Percentiles rank a stretch among this genome's conserved stretches.
Conservation (phyloP, 2,113 vertebrate genomes). For the Raja brachyura region DNA sequence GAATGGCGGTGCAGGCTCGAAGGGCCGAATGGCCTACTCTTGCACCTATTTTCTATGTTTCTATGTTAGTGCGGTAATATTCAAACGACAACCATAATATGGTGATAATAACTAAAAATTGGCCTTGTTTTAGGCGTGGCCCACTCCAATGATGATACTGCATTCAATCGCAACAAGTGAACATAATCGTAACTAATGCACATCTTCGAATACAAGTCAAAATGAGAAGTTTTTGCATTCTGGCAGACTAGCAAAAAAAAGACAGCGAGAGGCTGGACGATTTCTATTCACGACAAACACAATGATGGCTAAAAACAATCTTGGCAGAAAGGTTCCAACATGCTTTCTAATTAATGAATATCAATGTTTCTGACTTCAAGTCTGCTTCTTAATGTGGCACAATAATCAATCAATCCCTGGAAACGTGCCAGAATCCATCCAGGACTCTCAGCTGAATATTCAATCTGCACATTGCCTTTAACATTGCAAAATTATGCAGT, state of each 20-base stretch:
- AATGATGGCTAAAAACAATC: slow-evolving; percentile 26
- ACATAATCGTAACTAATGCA: background rate
- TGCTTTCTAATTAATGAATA: slow-evolving; percentile 36
- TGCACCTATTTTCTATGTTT: no score
- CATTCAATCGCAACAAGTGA: background rate
- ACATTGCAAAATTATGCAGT: slow-evolving; percentile 14
- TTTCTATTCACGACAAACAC: background rate
- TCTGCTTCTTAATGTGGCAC: slow-evolving; percentile 25
- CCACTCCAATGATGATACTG: background rate
- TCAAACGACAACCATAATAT: no score
- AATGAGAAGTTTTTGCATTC: background rate
- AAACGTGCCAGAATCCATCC: slow-evolving; percentile 19
- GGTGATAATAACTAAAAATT: no score
- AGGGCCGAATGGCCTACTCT: no score
- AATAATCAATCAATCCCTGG: slow-evolving; percentile 12
- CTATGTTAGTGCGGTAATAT: no score
- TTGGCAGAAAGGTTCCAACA: slow-evolving; percentile 35
- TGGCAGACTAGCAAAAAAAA: background rate
- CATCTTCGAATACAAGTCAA: background rate
- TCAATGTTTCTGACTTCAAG: slow-evolving; percentile 30
- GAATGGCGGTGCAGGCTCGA: no score
- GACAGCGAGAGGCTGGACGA: background rate
- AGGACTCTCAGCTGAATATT: slow-evolving; percentile 4
- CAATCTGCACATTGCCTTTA: background rate
- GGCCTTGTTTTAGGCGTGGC: background rate